Base-by-base conservation (phyloP, 2,797 vertebrate species). In the Lagodon rhomboides region DNA sequence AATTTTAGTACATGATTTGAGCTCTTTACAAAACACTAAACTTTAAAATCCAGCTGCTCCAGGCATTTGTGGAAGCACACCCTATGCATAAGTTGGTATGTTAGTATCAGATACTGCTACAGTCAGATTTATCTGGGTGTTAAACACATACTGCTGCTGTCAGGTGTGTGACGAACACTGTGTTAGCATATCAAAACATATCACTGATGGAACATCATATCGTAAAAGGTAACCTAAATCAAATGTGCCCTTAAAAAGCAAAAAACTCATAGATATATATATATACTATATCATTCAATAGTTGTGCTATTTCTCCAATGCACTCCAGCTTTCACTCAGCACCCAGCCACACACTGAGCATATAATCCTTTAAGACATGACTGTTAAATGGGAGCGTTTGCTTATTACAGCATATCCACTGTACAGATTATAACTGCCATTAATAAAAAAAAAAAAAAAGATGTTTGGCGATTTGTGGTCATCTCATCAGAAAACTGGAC, bases 231-330 rank as follows among this genome's bases (percentile, higher is more conserved):
- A 81, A 80, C 59, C 54, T 64, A 72, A 84, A 71, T 79, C 59
- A 89, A 84, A 85, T 79, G 73, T 56, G 73, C 65, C 68, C 80
- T 82, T 77, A 61, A 80, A 85, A 74, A 84, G 75, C 64, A 77
- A 79, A 34, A 27, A 74, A 84, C 51, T 51, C 12, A 64, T 59
- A 67, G 4, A 68, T 75, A 54, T 53, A 54, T 47, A 67, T 34
- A 9, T 34, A 34, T 2, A 8, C 34, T 34, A 38, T 22, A 70
- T 79, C 54, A 74, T 83, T 86, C 70, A 79, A 66, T 79, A 77
- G 59, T 91, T 93, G 92, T 93, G 90, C 91, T 83, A 82, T 89
- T 87, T 81, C 74, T 88, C 76, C 60, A 85, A 80, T 68, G 76
- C 82, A 83, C 74, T 77, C 65, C 50, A 85, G 80, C 76, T 73